Evolutionary conservation across 2,888 invertebrate species (phyloP).

Genomic region (Drosophila lutescens): DNA sequence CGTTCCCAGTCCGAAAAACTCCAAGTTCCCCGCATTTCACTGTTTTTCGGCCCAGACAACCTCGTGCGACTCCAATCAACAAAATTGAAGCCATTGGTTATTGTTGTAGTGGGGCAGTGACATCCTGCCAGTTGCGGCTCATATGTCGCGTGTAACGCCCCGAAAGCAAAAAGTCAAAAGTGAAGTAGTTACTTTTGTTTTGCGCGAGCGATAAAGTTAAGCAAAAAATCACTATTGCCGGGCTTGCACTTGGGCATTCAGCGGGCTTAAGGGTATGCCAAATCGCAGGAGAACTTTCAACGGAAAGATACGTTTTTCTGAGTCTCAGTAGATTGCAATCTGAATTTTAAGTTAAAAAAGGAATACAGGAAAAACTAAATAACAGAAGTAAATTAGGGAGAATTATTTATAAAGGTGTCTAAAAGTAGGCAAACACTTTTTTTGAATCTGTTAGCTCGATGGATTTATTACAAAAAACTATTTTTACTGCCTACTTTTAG

Average conservation of each 20-base stretch:
- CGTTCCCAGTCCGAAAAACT: slow-evolving; percentile 13
- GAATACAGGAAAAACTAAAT: not conserved
- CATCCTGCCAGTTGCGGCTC: slow-evolving; percentile 57
- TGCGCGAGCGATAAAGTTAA: slow-evolving; percentile 41
- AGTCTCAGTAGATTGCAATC: not conserved
- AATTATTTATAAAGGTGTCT: not conserved
- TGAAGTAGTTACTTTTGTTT: slow-evolving; percentile 45
- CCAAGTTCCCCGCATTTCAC: slow-evolving; percentile 4
- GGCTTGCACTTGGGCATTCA: slow-evolving; percentile 7
- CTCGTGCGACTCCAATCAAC: slow-evolving; percentile 68
- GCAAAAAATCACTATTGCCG: slow-evolving; percentile 33
- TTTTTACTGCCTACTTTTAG: too few relatives aligned
- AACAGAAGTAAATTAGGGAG: not conserved
- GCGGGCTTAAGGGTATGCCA: slow-evolving; percentile 9
- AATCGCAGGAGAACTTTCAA: not conserved
- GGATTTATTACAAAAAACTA: too few relatives aligned
- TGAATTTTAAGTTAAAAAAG: not conserved
- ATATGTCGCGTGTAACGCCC: slow-evolving; percentile 43
- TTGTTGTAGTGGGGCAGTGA: slow-evolving; percentile 46
- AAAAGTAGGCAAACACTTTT: too few relatives aligned
- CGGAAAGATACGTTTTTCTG: not conserved
- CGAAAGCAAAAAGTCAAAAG: slow-evolving; percentile 18
- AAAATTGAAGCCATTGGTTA: slow-evolving; percentile 66
- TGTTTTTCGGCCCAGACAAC: slow-evolving; percentile 10
- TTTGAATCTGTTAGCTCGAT: too few relatives aligned